phyloP scores from a whole-genome alignment of 1,140 invertebrate species.

The Drosophila chauvacae region DNA sequence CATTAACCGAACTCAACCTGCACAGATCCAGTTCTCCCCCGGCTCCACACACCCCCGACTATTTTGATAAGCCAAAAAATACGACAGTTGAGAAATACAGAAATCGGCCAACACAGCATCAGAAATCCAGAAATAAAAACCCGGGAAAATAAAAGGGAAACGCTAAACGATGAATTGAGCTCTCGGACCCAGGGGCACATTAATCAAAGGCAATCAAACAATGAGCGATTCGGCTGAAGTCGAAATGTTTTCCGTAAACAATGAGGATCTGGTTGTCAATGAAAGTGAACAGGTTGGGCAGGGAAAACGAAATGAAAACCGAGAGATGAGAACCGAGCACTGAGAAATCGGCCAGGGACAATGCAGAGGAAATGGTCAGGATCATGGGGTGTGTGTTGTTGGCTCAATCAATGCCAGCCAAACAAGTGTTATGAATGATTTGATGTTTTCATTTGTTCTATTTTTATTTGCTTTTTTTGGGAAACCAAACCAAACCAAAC shows the following conservation, averaged over 20 bases:
- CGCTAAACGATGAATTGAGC: slow-evolving; percentile 40
- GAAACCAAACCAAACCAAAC: slow-evolving; percentile 37
- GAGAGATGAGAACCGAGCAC: slow-evolving; percentile 4
- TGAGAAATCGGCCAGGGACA: slow-evolving; percentile 46
- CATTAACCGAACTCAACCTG: slow-evolving; percentile 65
- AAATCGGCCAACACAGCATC: not conserved
- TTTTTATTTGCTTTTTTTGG: slow-evolving; percentile 26
- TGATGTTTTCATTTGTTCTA: slow-evolving; percentile 77
- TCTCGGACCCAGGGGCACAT: slow-evolving; percentile 52
- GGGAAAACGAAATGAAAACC: not conserved
- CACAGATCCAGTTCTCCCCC: slow-evolving; percentile 24
- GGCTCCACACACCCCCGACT: not conserved
- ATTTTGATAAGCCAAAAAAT: slow-evolving; percentile 3
- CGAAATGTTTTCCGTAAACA: slow-evolving; percentile 75
- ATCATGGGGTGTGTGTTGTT: slow-evolving; percentile 72
- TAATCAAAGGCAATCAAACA: slow-evolving; percentile 71
- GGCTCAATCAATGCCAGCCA: slow-evolving; percentile 76
- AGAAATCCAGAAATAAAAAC: slow-evolving; percentile 18
- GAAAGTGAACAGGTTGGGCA: slow-evolving; percentile 71
- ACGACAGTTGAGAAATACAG: not conserved
- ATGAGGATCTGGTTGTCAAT: slow-evolving; percentile 54
- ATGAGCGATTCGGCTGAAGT: slow-evolving; percentile 67
- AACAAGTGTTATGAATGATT: slow-evolving; percentile 82
- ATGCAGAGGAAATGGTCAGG: slow-evolving; percentile 73
- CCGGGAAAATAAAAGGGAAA: slow-evolving; percentile 31